phyloP scores from a whole-genome alignment of 2,113 vertebrate genomes.

The Edolisoma coerulescens region DNA sequence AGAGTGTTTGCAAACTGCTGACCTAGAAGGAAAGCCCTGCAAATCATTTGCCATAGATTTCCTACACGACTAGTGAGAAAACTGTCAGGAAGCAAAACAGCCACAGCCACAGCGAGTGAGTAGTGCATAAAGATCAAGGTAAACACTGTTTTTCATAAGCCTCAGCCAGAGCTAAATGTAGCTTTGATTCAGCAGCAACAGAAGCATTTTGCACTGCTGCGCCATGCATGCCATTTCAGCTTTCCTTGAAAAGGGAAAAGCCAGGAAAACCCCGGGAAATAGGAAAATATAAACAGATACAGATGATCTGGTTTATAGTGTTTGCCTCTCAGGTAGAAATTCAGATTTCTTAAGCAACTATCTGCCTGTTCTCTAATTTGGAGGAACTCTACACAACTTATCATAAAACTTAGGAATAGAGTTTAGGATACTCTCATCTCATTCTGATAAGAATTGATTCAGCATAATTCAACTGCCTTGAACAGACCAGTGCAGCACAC shows the following conservation, averaged over 20 bases:
- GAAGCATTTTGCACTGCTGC: background rate
- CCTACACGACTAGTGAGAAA: background rate
- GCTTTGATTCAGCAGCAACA: background rate
- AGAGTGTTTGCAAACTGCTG: conserved; percentile 60
- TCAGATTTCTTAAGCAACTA: background rate
- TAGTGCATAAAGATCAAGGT: background rate
- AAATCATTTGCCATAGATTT: conserved; percentile 63
- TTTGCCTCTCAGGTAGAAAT: background rate
- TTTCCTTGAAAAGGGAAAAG: background rate
- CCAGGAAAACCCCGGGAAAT: background rate
- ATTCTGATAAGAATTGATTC: background rate
- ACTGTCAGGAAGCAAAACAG: background rate
- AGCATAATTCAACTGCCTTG: background rate
- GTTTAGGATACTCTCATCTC: background rate
- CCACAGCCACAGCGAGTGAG: background rate
- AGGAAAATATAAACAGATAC: background rate
- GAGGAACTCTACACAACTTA: background rate
- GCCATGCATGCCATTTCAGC: background rate
- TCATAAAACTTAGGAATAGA: background rate
- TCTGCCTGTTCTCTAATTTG: background rate
- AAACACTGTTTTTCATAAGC: background rate
- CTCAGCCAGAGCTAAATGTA: background rate
- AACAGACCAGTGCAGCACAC: accelerated
- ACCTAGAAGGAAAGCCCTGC: conserved; percentile 43
- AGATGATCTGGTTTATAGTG: background rate